These are phyloP conservation scores for Invenusta paracnida DNA, from an alignment of 2,888 invertebrate genomes.

Conservation along the genomic window DNA sequence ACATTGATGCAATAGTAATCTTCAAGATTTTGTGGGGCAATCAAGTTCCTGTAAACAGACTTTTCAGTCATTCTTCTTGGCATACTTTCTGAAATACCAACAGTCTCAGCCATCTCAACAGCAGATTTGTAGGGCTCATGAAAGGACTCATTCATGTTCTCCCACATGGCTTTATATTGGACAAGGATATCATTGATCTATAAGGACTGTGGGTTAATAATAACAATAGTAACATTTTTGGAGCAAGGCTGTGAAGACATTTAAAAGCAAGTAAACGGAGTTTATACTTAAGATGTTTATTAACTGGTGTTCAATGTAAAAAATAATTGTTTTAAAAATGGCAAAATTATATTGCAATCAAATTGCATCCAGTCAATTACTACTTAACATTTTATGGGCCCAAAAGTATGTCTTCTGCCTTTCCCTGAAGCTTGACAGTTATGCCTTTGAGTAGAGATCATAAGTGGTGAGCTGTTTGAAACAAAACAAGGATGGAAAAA, in stretches of 20 bases:
- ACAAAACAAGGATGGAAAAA: no score
- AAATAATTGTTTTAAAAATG: neutral
- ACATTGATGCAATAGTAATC: neutral
- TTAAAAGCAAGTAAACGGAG: neutral
- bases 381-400: neutral
- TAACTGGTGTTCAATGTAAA: neutral
- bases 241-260: neutral
- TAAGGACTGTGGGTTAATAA: neutral
- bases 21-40: neutral
- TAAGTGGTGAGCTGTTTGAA: no score
- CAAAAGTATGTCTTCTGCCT: neutral
- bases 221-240: neutral
- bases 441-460: neutral
- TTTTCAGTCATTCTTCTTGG: neutral
- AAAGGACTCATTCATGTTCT: neutral
- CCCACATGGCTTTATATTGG: neutral
- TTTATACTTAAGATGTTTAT: neutral
- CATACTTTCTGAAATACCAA: neutral
- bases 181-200: neutral
- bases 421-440: neutral
- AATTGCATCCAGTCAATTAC: neutral
- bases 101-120: neutral
- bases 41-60: neutral
- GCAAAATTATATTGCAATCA: neutral
- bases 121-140: neutral